A percentile compares a stretch with the other conserved stretches of the same genome.
phyloP scores from a whole-genome alignment of 2,113 vertebrate species.

The Grantiella picta region DNA sequence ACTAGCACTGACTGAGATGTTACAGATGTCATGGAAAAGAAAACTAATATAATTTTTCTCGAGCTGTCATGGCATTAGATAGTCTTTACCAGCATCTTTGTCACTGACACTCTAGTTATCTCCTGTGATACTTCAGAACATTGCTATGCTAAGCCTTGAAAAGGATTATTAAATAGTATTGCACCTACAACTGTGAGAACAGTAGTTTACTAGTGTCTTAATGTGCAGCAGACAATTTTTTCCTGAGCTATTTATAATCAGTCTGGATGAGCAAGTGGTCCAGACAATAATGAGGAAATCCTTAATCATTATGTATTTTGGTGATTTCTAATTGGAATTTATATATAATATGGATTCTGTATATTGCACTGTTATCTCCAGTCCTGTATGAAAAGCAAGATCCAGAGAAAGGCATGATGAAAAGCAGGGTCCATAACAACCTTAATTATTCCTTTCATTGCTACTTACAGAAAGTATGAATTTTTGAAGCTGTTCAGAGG shows the following conservation, averaged over 20 bases:
- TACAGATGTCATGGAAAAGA: conserved; percentile 53
- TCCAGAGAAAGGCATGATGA: background rate
- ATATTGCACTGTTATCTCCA: background rate
- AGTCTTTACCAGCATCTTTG: background rate
- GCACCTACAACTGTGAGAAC: background rate
- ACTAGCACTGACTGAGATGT: conserved; percentile 22
- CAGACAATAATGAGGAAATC: background rate
- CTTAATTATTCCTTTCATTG: background rate
- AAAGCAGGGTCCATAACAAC: background rate
- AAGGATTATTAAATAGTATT: background rate
- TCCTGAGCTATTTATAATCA: background rate
- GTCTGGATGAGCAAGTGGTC: background rate
- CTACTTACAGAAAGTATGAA: background rate
- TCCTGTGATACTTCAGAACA: background rate
- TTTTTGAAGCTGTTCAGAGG: background rate
- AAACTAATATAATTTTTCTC: background rate
- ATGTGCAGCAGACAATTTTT: background rate
- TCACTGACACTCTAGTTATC: background rate
- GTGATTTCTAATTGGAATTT: background rate
- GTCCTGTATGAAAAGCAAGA: background rate
- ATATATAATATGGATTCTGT: background rate
- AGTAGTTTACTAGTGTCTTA: background rate
- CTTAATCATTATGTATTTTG: background rate
- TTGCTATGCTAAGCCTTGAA: background rate
- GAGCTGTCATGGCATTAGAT: background rate